Evolutionary conservation across 2,888 invertebrate genomes (phyloP).

Genomic region (Aricia artaxerxes): DNA sequence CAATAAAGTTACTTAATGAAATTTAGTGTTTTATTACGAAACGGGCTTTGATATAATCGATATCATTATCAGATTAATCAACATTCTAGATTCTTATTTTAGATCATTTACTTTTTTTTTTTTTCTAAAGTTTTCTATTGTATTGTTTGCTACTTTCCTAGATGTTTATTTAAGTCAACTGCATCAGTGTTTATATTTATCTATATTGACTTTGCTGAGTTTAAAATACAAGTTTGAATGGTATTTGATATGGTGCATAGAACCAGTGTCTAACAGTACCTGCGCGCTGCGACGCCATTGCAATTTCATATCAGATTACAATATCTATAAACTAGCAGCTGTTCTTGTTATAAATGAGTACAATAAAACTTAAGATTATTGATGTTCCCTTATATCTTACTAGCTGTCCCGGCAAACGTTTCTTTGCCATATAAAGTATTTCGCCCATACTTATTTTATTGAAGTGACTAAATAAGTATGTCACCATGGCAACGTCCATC

Average conservation of each 20-base stretch:
- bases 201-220: background rate
- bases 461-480: no score
- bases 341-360: background rate
- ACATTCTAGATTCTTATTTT: no score
- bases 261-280: constrained; percentile 22
- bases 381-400: background rate
- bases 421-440: no score
- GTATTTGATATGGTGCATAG: constrained; percentile 1
- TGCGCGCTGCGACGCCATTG: constrained; percentile 14
- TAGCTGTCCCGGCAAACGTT: no score
- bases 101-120: no score
- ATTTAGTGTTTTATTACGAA: constrained; percentile 23
- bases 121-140: no score
- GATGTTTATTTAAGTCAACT: no score
- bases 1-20: constrained; percentile 20
- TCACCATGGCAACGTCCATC: no score
- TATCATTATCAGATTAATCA: background rate
- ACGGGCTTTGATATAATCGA: background rate
- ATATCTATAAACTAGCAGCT: background rate
- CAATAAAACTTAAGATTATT: background rate
- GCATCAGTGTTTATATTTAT: background rate
- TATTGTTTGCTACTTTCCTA: no score
- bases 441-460: no score
- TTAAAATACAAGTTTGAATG: background rate
- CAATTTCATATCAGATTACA: constrained; percentile 20